Evolutionary conservation across 2,888 invertebrate species (phyloP).

Genomic region (Melikaiella ostensackeni): DNA sequence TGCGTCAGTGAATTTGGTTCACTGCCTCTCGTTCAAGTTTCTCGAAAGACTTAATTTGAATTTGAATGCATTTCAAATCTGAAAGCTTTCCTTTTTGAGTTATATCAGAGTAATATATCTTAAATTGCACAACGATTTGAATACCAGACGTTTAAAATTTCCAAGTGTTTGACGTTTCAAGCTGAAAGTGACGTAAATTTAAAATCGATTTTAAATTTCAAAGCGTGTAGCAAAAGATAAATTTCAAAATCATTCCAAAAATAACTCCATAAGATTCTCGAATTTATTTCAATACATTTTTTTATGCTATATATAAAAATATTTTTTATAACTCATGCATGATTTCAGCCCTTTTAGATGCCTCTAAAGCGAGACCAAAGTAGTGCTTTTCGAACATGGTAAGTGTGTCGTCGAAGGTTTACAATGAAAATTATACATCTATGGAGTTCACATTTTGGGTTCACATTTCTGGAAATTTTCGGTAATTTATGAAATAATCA

Average conservation of each 20-base stretch:
- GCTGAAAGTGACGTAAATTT: not conserved
- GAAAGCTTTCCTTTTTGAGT: not conserved
- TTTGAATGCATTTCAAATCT: conserved; percentile 23
- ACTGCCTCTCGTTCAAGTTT: not conserved
- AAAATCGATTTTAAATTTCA: not conserved
- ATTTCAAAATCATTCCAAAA: too few species aligned
- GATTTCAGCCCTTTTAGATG: too few species aligned
- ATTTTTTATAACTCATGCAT: not conserved
- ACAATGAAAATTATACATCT: too few species aligned
- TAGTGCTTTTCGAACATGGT: too few species aligned
- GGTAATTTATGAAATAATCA: too few species aligned
- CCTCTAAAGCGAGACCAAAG: too few species aligned
- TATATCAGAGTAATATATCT: not conserved
- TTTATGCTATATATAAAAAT: not conserved
- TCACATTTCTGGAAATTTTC: too few species aligned
- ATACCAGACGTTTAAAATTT: not conserved
- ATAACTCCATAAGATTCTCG: too few species aligned
- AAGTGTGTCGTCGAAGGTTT: too few species aligned
- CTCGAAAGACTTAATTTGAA: conserved; percentile 22
- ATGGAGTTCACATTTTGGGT: too few species aligned
- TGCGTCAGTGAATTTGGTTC: not conserved
- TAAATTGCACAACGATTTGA: not conserved
- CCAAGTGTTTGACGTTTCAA: not conserved
- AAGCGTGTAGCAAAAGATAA: not conserved
- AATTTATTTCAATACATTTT: too few species aligned